Evolutionary conservation across 2,888 invertebrate species (phyloP), one percentile per base, ranked within the genome.

Genomic region (Didymodactylos carnosus): DNA sequence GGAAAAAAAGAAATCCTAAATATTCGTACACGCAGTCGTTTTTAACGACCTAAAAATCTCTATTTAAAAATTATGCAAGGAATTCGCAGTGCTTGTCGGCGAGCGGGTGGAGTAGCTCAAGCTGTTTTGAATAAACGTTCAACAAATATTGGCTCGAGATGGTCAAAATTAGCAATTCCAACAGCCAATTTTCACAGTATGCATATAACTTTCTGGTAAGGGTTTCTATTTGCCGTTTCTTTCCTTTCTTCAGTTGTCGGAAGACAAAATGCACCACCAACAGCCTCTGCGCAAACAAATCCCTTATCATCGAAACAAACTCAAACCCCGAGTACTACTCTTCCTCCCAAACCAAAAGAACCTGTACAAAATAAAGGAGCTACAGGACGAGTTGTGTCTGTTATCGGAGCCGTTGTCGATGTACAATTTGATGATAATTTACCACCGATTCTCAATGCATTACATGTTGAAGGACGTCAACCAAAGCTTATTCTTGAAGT

Each of bases 321-420:
- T 5, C 51, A 27, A 53, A 27, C 16, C 19, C 29, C 29, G 10
- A 27, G 35, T 35, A n/a, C n/a, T n/a, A n/a, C n/a, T n/a, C n/a
- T n/a, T n/a, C n/a, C n/a, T n/a, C n/a, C n/a, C n/a, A n/a, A n/a
- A n/a, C n/a, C n/a, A n/a, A n/a, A n/a, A n/a, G n/a, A n/a, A n/a
- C n/a, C n/a, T n/a, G 29, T 35, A 62, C 40, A 69, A 19, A 23
- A 27, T n/a, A 39, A 40, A 49, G 71, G 39, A 19, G 40, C 40
- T 11, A 73, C 74, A 35, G 90, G 91, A 79, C 88, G 86, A 83
- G 87, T 95, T 77, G 92, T 93, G 49, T 93, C 91, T 79, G 94
- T 95, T 73, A 95, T 95, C 82, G 94, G 94, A 84, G 94, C 94
- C 79, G 94, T 95, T 77, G 94, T 95, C 62, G 95, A 95, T 82